phyloP scores from a whole-genome alignment of 2,888 invertebrate species.

The Trachelus tabidus region DNA sequence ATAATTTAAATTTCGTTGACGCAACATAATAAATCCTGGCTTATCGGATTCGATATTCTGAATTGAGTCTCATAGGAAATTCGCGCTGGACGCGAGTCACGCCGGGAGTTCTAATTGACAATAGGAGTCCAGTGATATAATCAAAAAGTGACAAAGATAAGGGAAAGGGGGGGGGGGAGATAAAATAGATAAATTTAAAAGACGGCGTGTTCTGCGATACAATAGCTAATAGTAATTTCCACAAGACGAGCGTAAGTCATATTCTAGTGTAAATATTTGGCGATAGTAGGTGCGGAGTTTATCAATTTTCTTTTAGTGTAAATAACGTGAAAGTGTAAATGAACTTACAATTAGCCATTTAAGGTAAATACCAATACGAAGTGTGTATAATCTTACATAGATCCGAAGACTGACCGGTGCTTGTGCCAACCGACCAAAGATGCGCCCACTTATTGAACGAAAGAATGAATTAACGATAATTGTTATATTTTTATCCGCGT shows the following conservation, averaged over 20 bases:
- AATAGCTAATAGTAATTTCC: neutral
- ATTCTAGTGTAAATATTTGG: neutral
- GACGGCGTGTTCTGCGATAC: constrained; percentile 1
- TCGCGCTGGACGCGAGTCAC: constrained; percentile 46
- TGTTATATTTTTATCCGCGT: constrained; percentile 34
- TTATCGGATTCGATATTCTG: neutral
- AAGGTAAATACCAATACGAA: constrained; percentile 6
- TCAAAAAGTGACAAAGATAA: neutral
- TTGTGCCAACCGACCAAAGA: constrained; percentile 65
- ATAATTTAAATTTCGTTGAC: neutral
- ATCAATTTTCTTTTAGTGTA: constrained; percentile 29
- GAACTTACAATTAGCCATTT: constrained; percentile 4
- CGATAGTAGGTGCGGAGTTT: neutral
- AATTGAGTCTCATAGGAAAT: constrained; percentile 5
- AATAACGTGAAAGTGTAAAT: constrained; percentile 28
- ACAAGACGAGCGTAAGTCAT: neutral
- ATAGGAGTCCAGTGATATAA: neutral
- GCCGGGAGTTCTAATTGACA: constrained; percentile 4
- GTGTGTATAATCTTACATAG: constrained; percentile 49
- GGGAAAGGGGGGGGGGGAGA: neutral
- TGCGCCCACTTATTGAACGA: constrained; percentile 27
- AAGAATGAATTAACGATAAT: constrained; percentile 23
- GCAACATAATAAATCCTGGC: neutral
- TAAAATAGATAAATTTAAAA: neutral
- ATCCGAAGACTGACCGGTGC: constrained; percentile 64